Evolutionary conservation across 2,797 vertebrate species (phyloP), one percentile per base, ranked within the genome.

Genomic region (Centropyge bicolor): DNA sequence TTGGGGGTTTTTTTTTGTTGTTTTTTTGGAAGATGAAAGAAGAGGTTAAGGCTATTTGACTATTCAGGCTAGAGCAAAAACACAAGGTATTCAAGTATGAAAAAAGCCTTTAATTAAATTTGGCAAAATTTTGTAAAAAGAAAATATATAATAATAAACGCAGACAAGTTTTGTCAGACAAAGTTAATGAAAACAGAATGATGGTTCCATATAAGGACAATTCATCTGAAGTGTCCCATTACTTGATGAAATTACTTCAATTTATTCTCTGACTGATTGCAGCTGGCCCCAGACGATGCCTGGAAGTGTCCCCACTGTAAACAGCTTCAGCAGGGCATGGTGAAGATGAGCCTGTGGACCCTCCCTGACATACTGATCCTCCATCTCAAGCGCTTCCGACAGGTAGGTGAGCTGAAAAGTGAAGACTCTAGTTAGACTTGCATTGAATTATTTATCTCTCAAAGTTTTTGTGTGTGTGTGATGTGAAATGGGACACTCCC

Each of bases 331-430:
- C 97, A 97, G 92, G 97, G 97, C 57, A 95, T 93, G 84, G 96
- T 99, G 87, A 97, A 98, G 94, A 96, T 99, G 91, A 98, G 97
- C 75, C 94, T 99, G 64, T 99, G 97, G 97, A 99, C 97, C 0
- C 94, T 99, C 40, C 97, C 97, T 0, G 96, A 99, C 92, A 98
- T 99, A 88, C 96, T 99, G 72, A 97, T 98, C 91, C 96, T 99
- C 69, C 97, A 98, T 83, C 96, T 99, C 46, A 99, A 99, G 84
- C 95, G 97, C 61, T 99, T 99, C 89, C 93, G 97, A 7, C 97
- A 99, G 91, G 93, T 93, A 78, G n/a, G 83, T 7, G 2, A 60
- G 7, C 61, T 63, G 27, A 31, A 31, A 31, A 31, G 27, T 31
- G 27, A 31, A 31, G 27, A 31, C n/a, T 46, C 3, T 35, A 8